Conservation (phyloP, 2,113 vertebrate species). For the Xiphias gladius region DNA sequence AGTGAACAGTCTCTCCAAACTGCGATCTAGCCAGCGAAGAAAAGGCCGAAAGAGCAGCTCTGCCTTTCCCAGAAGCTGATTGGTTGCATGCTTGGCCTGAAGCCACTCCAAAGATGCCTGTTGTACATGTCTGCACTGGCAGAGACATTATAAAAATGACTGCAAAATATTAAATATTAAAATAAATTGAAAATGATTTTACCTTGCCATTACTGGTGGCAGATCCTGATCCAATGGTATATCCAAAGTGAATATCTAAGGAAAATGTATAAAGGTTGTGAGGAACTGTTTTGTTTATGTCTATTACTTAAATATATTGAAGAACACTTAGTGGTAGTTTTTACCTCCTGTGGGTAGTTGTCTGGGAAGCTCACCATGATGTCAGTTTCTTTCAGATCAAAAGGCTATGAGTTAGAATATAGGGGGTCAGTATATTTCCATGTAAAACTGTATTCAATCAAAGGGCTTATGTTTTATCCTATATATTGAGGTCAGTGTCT, state of each 20-base stretch:
- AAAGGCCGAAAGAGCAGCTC: slow-evolving; percentile 87
- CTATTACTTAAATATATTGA: not conserved
- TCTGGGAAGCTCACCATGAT: slow-evolving; percentile 89
- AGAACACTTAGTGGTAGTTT: not conserved
- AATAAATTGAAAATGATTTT: slow-evolving; percentile 14
- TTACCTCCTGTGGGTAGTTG: slow-evolving; percentile 86
- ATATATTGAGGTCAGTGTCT: not conserved
- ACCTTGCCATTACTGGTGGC: slow-evolving; percentile 86
- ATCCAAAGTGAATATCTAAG: slow-evolving; percentile 85
- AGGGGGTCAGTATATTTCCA: slow-evolving; percentile 27
- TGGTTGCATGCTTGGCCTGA: slow-evolving; percentile 87
- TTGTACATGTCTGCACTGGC: slow-evolving; percentile 77
- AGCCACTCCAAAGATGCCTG: slow-evolving; percentile 84
- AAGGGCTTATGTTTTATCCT: not conserved
- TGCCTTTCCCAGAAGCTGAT: slow-evolving; percentile 85
- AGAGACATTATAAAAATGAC: not conserved
- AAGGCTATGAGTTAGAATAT: slow-evolving; percentile 80
- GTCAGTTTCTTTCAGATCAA: slow-evolving; percentile 86
- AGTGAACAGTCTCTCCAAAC: slow-evolving; percentile 86
- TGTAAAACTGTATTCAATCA: not conserved
- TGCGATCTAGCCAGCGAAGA: slow-evolving; percentile 88
- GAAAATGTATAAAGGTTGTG: slow-evolving; percentile 1
- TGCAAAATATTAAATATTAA: not conserved
- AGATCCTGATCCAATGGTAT: slow-evolving; percentile 86
- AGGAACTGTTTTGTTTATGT: not conserved